Conservation (phyloP, 2,797 vertebrate species). For the Catostomus latipinnis region DNA sequence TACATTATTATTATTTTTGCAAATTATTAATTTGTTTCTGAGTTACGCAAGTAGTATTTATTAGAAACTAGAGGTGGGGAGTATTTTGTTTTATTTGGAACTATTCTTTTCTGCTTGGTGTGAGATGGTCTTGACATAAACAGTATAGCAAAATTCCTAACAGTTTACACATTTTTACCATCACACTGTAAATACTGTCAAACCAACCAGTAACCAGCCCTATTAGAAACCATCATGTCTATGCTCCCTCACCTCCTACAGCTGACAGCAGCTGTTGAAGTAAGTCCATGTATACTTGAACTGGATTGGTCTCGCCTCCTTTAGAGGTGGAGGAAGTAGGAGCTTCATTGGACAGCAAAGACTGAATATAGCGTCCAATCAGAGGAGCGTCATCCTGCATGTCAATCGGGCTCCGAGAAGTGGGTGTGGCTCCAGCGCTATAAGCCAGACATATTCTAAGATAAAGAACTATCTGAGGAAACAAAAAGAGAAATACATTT, state of each 20-base stretch:
- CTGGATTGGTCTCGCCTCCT: slow-evolving; percentile 84
- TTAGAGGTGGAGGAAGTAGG: slow-evolving; percentile 77
- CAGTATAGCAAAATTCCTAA: background rate
- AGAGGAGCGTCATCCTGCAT: slow-evolving; percentile 97
- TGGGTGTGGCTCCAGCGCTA: slow-evolving; percentile 87
- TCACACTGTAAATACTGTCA: background rate
- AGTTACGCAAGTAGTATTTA: too few species aligned
- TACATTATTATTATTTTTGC: too few species aligned
- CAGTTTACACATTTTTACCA: background rate
- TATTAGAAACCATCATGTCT: background rate
- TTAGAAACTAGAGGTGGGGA: too few species aligned
- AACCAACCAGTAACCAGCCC: background rate
- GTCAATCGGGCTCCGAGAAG: slow-evolving; percentile 87
- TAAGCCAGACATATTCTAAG: slow-evolving; percentile 95
- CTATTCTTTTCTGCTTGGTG: background rate
- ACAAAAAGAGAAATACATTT: slow-evolving; percentile 3
- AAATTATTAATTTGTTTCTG: too few species aligned
- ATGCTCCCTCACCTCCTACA: slow-evolving; percentile 83
- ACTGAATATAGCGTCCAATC: slow-evolving; percentile 89
- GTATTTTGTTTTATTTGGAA: background rate
- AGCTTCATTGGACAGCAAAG: slow-evolving; percentile 81
- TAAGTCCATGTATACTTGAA: slow-evolving; percentile 91
- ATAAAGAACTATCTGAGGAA: slow-evolving; percentile 89
- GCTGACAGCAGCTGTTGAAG: slow-evolving; percentile 93
- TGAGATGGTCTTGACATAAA: background rate